A percentile compares a stretch with the other conserved stretches of the same genome.
Evolutionary conservation across 30 jellyfish, hydroid and myxozoan species (phyloP).

Genomic region (Catostylus mosaicus): DNA sequence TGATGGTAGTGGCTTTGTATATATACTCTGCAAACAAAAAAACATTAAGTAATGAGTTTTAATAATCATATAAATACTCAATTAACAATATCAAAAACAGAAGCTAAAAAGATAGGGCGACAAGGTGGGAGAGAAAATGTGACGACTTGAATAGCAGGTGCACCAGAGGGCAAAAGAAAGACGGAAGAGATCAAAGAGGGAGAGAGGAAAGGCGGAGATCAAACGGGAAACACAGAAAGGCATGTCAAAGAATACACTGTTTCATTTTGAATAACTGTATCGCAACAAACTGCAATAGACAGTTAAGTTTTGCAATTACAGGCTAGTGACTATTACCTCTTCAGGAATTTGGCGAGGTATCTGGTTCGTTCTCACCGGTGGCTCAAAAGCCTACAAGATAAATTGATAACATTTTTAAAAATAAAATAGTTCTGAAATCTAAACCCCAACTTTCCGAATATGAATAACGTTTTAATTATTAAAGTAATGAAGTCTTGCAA

Average conservation of each 20-base stretch:
- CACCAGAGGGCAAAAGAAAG: not conserved
- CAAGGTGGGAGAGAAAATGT: not conserved
- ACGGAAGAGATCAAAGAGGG: not conserved
- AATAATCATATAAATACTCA: no score
- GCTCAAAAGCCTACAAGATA: slow-evolving; percentile 82
- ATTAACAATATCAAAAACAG: not conserved
- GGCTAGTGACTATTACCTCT: slow-evolving; percentile 50
- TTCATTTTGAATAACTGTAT: no score
- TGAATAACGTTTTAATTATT: no score
- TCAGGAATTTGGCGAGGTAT: slow-evolving; percentile 97
- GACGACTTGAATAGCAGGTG: no score
- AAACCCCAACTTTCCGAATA: no score
- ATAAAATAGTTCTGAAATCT: no score
- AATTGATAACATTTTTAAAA: no score
- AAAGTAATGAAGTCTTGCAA: no score
- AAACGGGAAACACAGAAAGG: not conserved
- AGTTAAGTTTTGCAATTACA: no score
- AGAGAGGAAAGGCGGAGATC: not conserved
- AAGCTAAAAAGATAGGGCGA: not conserved
- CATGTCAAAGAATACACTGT: no score
- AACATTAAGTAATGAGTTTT: no score
- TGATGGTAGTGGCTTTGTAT: slow-evolving; percentile 92
- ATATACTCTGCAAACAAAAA: slow-evolving; percentile 77
- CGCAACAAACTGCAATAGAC: not conserved
- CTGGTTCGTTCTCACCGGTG: slow-evolving; percentile 94